Base-by-base conservation (phyloP, 2,888 invertebrate genomes). In the Nomada lathburiana region DNA sequence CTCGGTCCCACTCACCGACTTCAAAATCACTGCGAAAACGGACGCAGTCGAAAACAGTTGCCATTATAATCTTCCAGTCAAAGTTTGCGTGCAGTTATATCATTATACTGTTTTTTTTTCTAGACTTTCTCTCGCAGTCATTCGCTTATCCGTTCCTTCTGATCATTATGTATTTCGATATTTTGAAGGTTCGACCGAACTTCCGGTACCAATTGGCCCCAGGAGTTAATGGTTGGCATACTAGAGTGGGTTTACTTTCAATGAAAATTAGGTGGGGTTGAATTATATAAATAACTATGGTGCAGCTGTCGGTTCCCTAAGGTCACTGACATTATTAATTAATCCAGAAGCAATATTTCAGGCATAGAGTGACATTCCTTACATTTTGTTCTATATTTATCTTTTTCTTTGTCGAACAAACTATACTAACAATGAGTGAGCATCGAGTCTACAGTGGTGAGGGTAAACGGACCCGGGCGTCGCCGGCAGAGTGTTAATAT, bases 51-150 rank as follows among this genome's bases (percentile, higher is more conserved):
- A 16, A 29, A 29, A 23, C 44, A 64, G 26, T 16, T 57, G 47
- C 4, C 44, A 47, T 64, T 55, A 64, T 50, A 23, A 55, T 42
- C 20, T 47, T 29, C 53, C 16, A 47, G 16, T 73, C 53, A 29
- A 57, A 42, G 47, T 55, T 73, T 64, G 55, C 65, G 65, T 64
- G 73, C 36, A 60, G 9, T 16, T 16, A 9, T 52, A 50, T 52
- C 23, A 60, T 50, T 67, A 52, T 2, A 60, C 50, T 44, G 20
- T 47, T 47, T 36, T 53, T 36, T 53, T 52, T 67, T 42, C 59
- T 55, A 16, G 47, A 59, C 67, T 74, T 74, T 74, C 74, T 68
- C 74, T 60, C 18, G 50, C 65, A 18, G 18, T 7, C 18, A 47
- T 23, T 29, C 2, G 18, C 18, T 23, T 23, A 10, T 47, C 20